phyloP scores from a whole-genome alignment of 2,888 invertebrate genomes.

The Dusona sp. region DNA sequence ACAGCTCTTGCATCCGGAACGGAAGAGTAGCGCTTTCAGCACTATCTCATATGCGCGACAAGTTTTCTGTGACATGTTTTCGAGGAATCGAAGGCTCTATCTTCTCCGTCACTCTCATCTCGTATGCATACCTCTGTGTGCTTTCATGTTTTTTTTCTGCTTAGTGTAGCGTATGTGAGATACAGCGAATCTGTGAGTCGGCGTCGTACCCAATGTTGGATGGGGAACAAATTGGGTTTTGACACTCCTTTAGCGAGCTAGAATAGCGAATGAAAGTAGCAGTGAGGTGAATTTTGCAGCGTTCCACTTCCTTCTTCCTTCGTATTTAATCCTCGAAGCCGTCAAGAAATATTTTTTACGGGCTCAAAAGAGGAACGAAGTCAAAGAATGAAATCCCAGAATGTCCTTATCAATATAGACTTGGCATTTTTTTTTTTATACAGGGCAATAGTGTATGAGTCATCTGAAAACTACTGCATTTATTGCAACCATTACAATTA shows the following conservation, averaged over 20 bases:
- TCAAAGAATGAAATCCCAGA: not conserved
- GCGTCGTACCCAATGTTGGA: constrained; percentile 1
- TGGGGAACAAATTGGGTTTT: constrained; percentile 45
- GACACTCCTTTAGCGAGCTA: constrained; percentile 32
- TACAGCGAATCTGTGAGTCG: constrained; percentile 42
- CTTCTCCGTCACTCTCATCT: constrained; percentile 29
- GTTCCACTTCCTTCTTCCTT: not conserved
- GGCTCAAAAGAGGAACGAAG: not conserved
- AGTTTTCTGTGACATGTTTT: constrained; percentile 62
- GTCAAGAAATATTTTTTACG: not conserved
- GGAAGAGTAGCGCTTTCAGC: constrained; percentile 33
- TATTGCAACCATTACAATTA: not conserved
- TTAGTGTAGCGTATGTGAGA: constrained; percentile 54
- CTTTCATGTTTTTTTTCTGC: constrained; percentile 46
- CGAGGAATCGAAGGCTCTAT: constrained; percentile 59
- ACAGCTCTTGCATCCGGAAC: constrained; percentile 35
- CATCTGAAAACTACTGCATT: not conserved
- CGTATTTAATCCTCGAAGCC: constrained; percentile 11
- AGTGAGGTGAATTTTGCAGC: not conserved
- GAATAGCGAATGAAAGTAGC: constrained; percentile 34
- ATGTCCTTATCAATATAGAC: not conserved
- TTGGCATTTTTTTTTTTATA: not conserved
- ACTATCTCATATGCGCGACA: constrained; percentile 46
- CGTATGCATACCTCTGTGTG: constrained; percentile 23
- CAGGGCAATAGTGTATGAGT: too few species aligned